These are phyloP conservation scores for Bufo gargarizans DNA, from an alignment of 2,113 vertebrate genomes.

Conservation along the genomic window DNA sequence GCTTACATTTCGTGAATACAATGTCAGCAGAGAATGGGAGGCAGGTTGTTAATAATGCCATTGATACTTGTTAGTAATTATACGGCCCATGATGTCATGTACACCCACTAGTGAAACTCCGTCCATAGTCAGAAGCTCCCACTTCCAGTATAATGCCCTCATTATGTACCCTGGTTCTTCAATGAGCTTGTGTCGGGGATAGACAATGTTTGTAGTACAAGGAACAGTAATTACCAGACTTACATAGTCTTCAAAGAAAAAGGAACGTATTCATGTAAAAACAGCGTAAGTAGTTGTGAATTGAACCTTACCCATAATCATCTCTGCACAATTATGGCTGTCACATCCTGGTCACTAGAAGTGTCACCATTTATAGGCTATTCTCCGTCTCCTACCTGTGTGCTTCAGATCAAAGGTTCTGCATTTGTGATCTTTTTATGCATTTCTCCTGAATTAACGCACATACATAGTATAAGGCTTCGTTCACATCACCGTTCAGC, in stretches of 20 bases:
- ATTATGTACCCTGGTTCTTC: not conserved
- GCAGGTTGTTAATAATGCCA: slow-evolving; percentile 2
- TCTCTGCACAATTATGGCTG: slow-evolving; percentile 2
- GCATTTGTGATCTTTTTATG: too few species aligned
- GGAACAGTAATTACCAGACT: not conserved
- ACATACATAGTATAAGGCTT: too few species aligned
- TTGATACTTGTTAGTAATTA: slow-evolving; percentile 8
- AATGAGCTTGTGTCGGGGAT: not conserved
- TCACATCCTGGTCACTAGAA: not conserved
- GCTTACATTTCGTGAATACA: slow-evolving; percentile 17
- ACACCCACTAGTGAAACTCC: slow-evolving; percentile 35
- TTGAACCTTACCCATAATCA: not conserved
- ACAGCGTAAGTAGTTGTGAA: not conserved
- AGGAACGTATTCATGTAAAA: not conserved
- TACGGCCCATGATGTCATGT: slow-evolving; percentile 1
- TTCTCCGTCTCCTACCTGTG: not conserved
- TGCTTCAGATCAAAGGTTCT: too few species aligned
- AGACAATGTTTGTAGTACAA: slow-evolving; percentile 6
- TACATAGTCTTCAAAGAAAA: slow-evolving; percentile 34
- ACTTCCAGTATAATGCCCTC: slow-evolving; percentile 3
- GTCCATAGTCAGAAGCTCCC: not conserved
- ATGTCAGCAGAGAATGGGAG: not conserved
- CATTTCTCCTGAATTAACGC: too few species aligned
- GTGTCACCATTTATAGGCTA: not conserved
- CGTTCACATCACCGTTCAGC: too few species aligned